phyloP scores from a whole-genome alignment of 2,113 vertebrate genomes.

The Corythornis cristatus region DNA sequence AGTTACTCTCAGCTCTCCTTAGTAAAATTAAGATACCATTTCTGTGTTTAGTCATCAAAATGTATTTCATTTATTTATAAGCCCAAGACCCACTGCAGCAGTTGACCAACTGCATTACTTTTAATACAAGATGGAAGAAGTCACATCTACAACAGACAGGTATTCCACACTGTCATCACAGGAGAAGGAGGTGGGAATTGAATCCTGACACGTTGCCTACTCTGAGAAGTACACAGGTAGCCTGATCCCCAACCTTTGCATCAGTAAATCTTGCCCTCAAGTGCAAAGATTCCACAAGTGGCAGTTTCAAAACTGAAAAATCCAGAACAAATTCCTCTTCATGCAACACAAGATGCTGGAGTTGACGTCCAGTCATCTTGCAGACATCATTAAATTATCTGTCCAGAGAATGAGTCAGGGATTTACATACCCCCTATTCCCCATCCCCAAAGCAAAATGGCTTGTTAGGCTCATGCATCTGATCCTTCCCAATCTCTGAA shows the following conservation, averaged over 20 bases:
- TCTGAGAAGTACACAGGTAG: not conserved
- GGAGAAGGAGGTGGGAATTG: not conserved
- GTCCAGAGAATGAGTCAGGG: not conserved
- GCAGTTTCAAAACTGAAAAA: not conserved
- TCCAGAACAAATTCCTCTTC: not conserved
- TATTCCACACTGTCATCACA: fast-evolving
- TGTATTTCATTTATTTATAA: not conserved
- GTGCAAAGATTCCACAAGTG: not conserved
- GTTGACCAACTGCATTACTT: not conserved
- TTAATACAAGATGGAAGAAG: not conserved
- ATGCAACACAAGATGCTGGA: not conserved
- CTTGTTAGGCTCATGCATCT: not conserved
- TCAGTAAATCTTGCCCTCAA: not conserved
- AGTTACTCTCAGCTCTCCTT: not conserved
- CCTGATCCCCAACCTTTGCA: not conserved
- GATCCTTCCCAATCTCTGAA: not conserved
- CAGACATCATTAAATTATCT: constrained; percentile 27
- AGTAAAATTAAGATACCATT: not conserved
- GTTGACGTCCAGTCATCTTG: not conserved
- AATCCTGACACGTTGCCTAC: not conserved
- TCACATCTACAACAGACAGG: not conserved
- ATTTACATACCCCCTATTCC: not conserved
- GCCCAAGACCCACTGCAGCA: not conserved
- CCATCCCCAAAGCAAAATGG: not conserved
- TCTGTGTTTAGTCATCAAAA: not conserved